Percentiles rank a stretch among this genome's conserved stretches.
Conservation (phyloP, 2,888 invertebrate genomes). For the Lepidochitona cinerea region DNA sequence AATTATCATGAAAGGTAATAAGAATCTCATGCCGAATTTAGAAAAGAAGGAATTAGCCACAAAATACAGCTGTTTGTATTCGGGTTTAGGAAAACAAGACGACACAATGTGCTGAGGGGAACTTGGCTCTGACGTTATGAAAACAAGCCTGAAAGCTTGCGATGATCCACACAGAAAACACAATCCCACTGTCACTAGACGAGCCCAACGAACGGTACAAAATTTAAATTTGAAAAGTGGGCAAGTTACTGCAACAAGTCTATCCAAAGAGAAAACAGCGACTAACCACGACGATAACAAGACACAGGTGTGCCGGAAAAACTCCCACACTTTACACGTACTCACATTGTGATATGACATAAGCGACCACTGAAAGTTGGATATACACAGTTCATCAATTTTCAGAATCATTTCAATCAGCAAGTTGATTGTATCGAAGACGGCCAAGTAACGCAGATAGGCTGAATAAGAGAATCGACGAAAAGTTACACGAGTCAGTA, state of each 20-base stretch:
- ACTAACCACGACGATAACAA: not conserved
- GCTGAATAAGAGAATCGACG: not conserved
- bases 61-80: not conserved
- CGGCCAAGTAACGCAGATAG: not conserved
- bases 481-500: not conserved
- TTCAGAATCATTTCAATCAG: not conserved
- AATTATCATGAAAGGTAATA: not conserved
- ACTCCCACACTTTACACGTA: conserved; percentile 3
- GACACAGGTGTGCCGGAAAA: not conserved
- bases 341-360: not conserved
- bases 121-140: not conserved
- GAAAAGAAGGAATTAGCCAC: not conserved
- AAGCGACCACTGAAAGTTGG: not conserved
- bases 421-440: conserved; percentile 1
- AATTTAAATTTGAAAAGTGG: not conserved
- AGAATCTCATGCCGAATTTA: not conserved
- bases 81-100: not conserved
- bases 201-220: not conserved
- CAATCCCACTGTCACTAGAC: not conserved
- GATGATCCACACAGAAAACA: not conserved
- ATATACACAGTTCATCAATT: not conserved
- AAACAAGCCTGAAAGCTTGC: not conserved
- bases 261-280: not conserved
- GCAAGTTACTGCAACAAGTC: not conserved
- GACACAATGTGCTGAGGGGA: not conserved